A percentile compares a stretch with the other conserved stretches of the same genome.
These are phyloP conservation scores for Drosophila testacea DNA, from an alignment of 2,888 invertebrate species.

Conservation along the genomic window DNA sequence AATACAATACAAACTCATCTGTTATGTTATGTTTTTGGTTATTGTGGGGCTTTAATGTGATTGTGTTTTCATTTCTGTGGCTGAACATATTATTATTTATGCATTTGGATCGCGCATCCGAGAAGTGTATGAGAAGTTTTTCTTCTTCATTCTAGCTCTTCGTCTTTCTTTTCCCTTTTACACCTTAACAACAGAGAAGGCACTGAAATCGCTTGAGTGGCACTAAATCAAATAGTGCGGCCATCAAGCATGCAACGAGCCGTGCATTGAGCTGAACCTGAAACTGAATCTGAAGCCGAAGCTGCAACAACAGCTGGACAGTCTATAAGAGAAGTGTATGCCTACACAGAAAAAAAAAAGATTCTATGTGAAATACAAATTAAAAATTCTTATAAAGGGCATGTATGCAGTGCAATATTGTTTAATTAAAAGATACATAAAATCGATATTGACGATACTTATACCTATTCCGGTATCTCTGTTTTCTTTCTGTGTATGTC, in stretches of 20 bases:
- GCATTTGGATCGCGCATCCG: no score
- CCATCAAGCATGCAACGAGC: constrained; percentile 75
- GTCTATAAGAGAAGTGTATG: constrained; percentile 10
- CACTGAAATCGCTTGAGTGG: constrained; percentile 53
- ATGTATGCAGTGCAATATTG: no score
- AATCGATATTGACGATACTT: no score
- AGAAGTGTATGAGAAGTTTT: not conserved
- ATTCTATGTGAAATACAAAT: no score
- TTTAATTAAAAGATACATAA: no score
- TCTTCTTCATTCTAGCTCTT: not conserved
- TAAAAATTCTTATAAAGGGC: no score
- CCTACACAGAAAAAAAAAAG: not conserved
- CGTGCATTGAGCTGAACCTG: constrained; percentile 52
- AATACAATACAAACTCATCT: no score
- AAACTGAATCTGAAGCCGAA: constrained; percentile 28
- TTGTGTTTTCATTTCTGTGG: no score
- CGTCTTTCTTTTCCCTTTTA: not conserved
- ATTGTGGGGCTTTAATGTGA: no score
- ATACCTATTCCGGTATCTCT: not conserved
- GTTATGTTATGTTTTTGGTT: no score
- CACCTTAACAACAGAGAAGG: constrained; percentile 1
- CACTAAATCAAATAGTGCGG: constrained; percentile 73
- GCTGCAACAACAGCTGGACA: constrained; percentile 14
- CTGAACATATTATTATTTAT: no score
- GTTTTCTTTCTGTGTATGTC: not conserved